Evolutionary conservation across 2,888 invertebrate species (phyloP).

Genomic region (Cenopis cana): DNA sequence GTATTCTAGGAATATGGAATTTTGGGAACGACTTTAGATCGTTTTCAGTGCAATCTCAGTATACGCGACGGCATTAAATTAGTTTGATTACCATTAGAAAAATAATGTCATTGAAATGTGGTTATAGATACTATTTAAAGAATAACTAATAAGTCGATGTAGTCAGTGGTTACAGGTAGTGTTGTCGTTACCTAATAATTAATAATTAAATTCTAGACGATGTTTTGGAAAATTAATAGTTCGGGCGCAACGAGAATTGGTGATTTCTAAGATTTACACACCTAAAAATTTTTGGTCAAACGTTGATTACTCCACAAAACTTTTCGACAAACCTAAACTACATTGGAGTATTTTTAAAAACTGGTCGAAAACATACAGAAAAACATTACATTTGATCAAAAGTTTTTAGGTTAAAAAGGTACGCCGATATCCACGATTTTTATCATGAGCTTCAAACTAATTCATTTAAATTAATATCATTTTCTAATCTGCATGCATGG

Average conservation of each 20-base stretch:
- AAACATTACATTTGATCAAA: neutral
- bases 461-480: neutral
- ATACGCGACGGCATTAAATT: slow-evolving; percentile 63
- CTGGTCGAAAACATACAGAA: too few species aligned
- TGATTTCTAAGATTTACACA: slow-evolving; percentile 44
- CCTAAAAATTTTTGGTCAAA: neutral
- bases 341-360: too few species aligned
- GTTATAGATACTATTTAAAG: slow-evolving; percentile 78
- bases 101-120: slow-evolving; percentile 69
- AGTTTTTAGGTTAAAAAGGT: neutral
- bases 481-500: neutral
- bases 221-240: slow-evolving; percentile 61
- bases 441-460: slow-evolving; percentile 22
- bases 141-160: slow-evolving; percentile 77
- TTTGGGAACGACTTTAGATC: neutral
- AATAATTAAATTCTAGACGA: slow-evolving; percentile 62
- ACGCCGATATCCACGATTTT: slow-evolving; percentile 32
- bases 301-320: neutral
- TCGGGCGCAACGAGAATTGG: slow-evolving; percentile 64
- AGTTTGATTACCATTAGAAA: slow-evolving; percentile 70
- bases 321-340: too few species aligned
- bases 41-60: slow-evolving; percentile 57
- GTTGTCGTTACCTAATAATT: slow-evolving; percentile 75
- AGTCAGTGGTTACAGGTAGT: slow-evolving; percentile 83
- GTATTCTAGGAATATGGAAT: neutral